Conservation (phyloP, 2,888 invertebrate genomes). For the Hipparchia semele region DNA sequence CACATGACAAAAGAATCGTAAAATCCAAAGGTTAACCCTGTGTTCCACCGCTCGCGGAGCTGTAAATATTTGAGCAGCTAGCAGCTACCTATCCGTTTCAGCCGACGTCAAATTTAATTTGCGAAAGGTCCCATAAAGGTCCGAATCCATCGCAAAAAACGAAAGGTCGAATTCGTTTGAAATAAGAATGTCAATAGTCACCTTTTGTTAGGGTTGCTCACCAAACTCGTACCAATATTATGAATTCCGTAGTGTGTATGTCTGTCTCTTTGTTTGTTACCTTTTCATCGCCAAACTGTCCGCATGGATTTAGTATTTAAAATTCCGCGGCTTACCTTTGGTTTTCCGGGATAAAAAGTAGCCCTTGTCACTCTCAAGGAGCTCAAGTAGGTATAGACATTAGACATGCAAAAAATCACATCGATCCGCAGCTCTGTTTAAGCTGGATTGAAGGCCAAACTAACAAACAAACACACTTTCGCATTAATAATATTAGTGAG, state of each 20-base stretch:
- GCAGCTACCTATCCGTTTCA: neutral
- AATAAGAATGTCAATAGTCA: conserved; percentile 16
- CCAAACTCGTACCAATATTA: neutral
- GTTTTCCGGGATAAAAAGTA: too few species aligned
- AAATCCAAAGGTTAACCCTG: neutral
- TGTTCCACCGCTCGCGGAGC: conserved; percentile 16
- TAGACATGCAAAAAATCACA: too few species aligned
- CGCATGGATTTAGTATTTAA: too few species aligned
- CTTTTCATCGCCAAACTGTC: too few species aligned
- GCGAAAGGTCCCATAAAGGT: conserved; percentile 22
- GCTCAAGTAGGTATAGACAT: too few species aligned
- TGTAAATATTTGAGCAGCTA: conserved; percentile 28
- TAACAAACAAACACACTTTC: too few species aligned
- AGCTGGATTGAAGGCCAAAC: too few species aligned
- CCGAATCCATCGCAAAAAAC: conserved; percentile 5
- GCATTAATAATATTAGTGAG: too few species aligned
- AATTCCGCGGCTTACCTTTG: too few species aligned
- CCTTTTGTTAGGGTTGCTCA: conserved; percentile 2
- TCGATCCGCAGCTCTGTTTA: too few species aligned
- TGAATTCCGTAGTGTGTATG: neutral
- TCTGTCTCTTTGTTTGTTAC: neutral
- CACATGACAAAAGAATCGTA: neutral
- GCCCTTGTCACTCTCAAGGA: too few species aligned
- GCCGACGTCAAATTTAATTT: conserved; percentile 33
- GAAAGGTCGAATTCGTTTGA: conserved; percentile 18